Percentiles rank a stretch among this genome's conserved stretches.
Evolutionary conservation across 1,140 invertebrate genomes (phyloP).

Genomic region (Lepidurus apus): DNA sequence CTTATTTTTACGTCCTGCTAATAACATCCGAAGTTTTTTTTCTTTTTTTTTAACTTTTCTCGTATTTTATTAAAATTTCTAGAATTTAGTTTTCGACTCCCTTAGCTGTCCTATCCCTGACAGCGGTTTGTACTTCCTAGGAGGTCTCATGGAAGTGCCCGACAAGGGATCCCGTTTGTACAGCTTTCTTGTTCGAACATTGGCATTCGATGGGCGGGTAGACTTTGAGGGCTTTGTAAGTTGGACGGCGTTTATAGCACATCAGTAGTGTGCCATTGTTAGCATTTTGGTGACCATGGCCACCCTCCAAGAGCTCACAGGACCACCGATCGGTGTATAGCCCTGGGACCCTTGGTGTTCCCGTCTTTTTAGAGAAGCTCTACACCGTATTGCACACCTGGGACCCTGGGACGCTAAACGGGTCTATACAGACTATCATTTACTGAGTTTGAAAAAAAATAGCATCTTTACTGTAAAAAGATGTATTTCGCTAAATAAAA

Average conservation of each 20-base stretch:
- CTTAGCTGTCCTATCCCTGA: not conserved
- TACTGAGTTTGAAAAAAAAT: too few relatives aligned
- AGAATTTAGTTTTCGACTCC: too few relatives aligned
- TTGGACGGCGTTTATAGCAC: conserved; percentile 10
- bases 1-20: too few relatives aligned
- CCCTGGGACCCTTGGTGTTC: not conserved
- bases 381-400: too few relatives aligned
- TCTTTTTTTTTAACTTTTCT: too few relatives aligned
- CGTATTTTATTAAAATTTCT: too few relatives aligned
- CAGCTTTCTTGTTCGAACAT: not conserved
- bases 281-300: not conserved
- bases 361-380: not conserved
- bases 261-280: not conserved
- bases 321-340: not conserved
- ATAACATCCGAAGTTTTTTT: too few relatives aligned
- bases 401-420: too few relatives aligned
- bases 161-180: conserved; percentile 11
- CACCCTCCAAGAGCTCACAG: not conserved
- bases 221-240: conserved; percentile 16
- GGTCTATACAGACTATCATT: too few relatives aligned
- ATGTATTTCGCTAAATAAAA: too few relatives aligned
- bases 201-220: conserved; percentile 2
- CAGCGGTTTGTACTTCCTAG: conserved; percentile 7
- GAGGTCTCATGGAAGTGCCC: conserved; percentile 1
- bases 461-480: too few relatives aligned